Evolutionary conservation across 2,113 vertebrate species (phyloP).

Genomic region (Petroica traversi): DNA sequence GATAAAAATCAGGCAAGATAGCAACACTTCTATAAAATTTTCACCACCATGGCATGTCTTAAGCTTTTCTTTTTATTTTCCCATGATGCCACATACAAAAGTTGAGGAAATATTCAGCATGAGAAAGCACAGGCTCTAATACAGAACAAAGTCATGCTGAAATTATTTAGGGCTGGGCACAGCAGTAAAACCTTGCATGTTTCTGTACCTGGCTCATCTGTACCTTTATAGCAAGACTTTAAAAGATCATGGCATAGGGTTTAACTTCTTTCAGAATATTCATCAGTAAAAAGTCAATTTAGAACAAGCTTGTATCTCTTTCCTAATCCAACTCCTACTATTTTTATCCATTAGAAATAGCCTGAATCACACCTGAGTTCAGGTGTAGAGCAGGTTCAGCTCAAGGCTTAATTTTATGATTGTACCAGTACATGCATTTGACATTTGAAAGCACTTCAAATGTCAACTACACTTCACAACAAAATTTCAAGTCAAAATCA

Average conservation of each 20-base stretch:
- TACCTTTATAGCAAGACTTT: neutral
- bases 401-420: neutral
- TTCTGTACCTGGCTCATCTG: neutral
- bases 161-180: neutral
- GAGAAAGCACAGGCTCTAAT: neutral
- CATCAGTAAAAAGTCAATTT: neutral
- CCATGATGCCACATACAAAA: neutral
- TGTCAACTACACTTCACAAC: fast-evolving
- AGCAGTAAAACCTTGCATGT: neutral
- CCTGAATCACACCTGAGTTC: neutral
- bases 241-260: neutral
- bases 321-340: neutral
- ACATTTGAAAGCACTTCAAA: neutral
- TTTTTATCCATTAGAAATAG: neutral
- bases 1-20: neutral
- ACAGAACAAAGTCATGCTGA: neutral
- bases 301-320: neutral
- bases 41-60: neutral
- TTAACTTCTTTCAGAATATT: neutral
- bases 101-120: neutral
- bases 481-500: neutral
- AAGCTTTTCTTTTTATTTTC: neutral
- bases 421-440: neutral
- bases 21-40: neutral
- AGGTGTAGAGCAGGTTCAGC: neutral